Evolutionary conservation across 2,113 vertebrate species (phyloP), one percentile per base, ranked within the genome.

Genomic region (Myotis brandtii): DNA sequence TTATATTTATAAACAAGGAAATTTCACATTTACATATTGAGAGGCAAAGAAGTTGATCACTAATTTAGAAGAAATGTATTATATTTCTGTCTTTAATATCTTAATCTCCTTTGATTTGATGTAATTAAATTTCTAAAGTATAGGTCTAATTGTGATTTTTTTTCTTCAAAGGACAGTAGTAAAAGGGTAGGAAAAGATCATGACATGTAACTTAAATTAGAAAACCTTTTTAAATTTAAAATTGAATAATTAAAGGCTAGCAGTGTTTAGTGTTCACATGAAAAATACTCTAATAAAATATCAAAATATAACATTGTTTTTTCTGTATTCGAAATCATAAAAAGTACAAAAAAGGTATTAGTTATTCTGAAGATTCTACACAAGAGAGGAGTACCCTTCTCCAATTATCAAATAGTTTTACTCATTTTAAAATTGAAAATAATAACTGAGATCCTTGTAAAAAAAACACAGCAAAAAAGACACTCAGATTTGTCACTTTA

Each of bases 391-490:
- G 9, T 56, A 50, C 14, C 32, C 4, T 73, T 32, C 37, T 75
- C 18, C 2, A 62, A 43, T 69, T 83, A 30, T 52, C 50, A 87
- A 52, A 56, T 64, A 54, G 27, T 92, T 92, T 96, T 18, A 81
- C 37, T 43, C 5, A 23, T 91, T 96, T 96, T 91, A 50, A 13
- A 77, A 32, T n/a, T 95, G 16, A 72, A 92, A 43, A 94, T 92
- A 73, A 52, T 37, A 87, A 86, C 83, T 54, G 20, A 50, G 76
- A 14, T 20, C 25, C 5, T 2, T 92, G 10, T 87, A 95, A 9
- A 1, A 73, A 4, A 10, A 83, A 86, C 93, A 20, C 62, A 54
- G 59, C 6, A 83, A 69, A 37, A 32, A 54, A 48, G 30, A 75
- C 32, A 80, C 52, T 54, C 91, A 89, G 3, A 25, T 70, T 25